Conservation (phyloP, 2,797 vertebrate genomes). For the Helicolenus hilgendorfi region DNA sequence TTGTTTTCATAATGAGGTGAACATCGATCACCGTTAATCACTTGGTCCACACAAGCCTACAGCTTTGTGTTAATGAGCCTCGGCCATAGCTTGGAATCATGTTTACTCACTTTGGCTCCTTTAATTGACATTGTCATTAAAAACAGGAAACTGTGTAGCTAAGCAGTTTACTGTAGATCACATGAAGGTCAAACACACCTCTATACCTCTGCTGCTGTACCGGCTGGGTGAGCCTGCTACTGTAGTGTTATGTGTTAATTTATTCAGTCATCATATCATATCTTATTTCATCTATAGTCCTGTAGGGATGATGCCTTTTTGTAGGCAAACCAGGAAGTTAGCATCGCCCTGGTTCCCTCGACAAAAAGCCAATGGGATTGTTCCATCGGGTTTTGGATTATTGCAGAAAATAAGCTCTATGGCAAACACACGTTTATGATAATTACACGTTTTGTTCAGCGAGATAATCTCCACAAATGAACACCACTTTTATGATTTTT, state of each 20-base stretch:
- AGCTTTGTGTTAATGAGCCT: conserved; percentile 49
- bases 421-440: no score
- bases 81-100: not conserved
- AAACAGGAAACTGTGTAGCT: not conserved
- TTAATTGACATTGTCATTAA: conserved; percentile 34
- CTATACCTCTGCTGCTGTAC: not conserved
- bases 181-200: conserved; percentile 6
- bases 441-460: no score
- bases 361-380: not conserved
- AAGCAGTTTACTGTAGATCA: not conserved
- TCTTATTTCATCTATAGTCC: not conserved
- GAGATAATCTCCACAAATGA: no score
- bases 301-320: not conserved
- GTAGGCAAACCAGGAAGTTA: not conserved
- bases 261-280: not conserved
- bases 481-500: no score
- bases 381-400: no score
- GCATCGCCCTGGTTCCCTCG: not conserved
- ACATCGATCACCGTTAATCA: conserved; percentile 27
- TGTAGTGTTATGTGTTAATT: not conserved
- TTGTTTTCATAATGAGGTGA: conserved; percentile 16
- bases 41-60: conserved; percentile 6
- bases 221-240: not conserved
- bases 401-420: no score
- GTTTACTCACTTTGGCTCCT: conserved; percentile 33